Percentiles rank a stretch among this genome's conserved stretches.
Evolutionary conservation across 2,113 vertebrate genomes (phyloP).

Genomic region (Arothron firmamentum): DNA sequence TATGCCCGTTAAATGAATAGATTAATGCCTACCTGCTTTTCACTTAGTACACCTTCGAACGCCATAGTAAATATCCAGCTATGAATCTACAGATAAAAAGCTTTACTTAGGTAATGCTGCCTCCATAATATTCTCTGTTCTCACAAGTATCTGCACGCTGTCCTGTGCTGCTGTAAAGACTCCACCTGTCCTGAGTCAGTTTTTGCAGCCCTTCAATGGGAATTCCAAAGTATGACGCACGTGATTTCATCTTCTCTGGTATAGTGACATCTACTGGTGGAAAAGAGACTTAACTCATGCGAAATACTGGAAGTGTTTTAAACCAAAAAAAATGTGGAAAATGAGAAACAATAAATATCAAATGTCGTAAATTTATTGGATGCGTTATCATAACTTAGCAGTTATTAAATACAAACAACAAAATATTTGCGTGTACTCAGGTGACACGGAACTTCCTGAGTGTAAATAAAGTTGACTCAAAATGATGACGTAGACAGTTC

Average conservation of each 20-base stretch:
- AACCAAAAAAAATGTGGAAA: neutral
- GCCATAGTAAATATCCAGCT: conserved; percentile 27
- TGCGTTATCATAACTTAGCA: no score
- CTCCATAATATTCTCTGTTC: conserved; percentile 6
- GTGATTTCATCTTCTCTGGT: neutral
- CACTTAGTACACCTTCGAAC: conserved; percentile 9
- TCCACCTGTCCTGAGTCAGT: conserved; percentile 36
- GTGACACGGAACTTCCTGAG: neutral
- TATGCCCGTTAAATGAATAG: neutral
- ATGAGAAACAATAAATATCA: no score
- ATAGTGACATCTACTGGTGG: conserved; percentile 39
- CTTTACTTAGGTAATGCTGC: neutral
- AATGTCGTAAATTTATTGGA: no score
- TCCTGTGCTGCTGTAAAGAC: conserved; percentile 44
- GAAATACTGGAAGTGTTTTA: neutral
- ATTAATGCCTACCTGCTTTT: conserved; percentile 31
- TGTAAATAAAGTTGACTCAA: conserved; percentile 67
- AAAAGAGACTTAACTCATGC: neutral
- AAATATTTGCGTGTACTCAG: no score
- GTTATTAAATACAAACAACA: neutral
- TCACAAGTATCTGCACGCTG: conserved; percentile 13
- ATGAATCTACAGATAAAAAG: neutral
- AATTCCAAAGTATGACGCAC: neutral
- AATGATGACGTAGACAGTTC: conserved; percentile 69
- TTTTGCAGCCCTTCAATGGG: neutral